Conservation (phyloP, 2,888 invertebrate genomes). For the Oscheius sp. region DNA sequence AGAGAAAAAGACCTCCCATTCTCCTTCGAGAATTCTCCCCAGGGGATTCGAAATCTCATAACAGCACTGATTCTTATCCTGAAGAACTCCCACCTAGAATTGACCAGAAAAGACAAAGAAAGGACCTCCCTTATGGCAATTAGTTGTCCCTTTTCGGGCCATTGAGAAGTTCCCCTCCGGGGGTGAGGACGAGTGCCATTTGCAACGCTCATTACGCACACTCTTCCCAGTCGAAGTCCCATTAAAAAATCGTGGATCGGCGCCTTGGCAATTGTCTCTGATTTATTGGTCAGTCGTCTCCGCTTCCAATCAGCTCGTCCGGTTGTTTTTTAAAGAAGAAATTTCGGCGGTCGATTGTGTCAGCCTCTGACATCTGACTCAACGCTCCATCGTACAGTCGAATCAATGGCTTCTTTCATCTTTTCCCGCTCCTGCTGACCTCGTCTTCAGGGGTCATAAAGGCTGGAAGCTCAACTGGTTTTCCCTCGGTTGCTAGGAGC, state of each 20-base stretch:
- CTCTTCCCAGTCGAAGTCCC: constrained; percentile 10
- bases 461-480: not conserved
- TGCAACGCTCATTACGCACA: constrained; percentile 24
- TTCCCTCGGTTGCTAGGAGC: not conserved
- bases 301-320: constrained; percentile 18
- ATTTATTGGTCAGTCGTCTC: constrained; percentile 24
- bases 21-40: not conserved
- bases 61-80: not conserved
- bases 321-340: not conserved
- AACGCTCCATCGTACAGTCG: constrained; percentile 19
- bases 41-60: not conserved
- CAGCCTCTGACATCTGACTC: constrained; percentile 23
- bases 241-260: not conserved
- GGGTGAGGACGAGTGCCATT: constrained; percentile 19
- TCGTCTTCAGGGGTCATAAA: not conserved
- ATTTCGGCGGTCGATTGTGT: constrained; percentile 11
- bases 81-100: too few relatives aligned
- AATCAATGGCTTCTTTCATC: not conserved
- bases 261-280: not conserved
- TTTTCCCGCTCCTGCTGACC: not conserved
- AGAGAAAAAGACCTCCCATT: not conserved
- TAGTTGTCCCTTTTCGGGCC: not conserved
- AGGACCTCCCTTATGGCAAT: not conserved
- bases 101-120: too few relatives aligned
- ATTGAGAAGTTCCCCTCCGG: constrained; percentile 14